Conservation (phyloP, 2,888 invertebrate species). For the Xestia ashworthii region DNA sequence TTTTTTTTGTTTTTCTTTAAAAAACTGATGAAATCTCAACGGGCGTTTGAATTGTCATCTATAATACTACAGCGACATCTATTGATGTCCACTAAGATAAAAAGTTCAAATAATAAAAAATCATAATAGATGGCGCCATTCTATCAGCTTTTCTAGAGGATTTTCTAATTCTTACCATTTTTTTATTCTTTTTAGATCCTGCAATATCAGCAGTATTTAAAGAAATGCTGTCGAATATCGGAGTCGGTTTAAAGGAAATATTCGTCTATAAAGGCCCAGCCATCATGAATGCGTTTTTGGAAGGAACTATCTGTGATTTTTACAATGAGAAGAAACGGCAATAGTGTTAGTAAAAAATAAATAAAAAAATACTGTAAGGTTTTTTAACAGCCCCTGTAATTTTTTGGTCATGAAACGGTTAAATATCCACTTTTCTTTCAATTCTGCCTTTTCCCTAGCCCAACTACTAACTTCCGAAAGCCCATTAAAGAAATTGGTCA, state of each 20-base stretch:
- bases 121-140: conserved; percentile 4
- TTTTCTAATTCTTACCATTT: not conserved
- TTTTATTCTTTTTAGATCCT: conserved; percentile 13
- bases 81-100: not conserved
- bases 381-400: not conserved
- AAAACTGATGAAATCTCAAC: no score
- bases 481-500: no score
- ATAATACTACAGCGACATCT: not conserved
- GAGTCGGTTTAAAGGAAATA: conserved; percentile 2
- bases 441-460: no score
- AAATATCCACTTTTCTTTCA: not conserved
- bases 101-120: no score
- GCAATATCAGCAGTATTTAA: conserved; percentile 8
- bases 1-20: no score
- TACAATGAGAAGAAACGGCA: not conserved
- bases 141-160: not conserved
- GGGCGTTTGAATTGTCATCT: not conserved
- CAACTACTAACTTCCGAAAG: no score
- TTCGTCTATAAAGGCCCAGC: conserved; percentile 31
- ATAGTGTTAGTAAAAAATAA: not conserved
- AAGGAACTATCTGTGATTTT: conserved; percentile 43
- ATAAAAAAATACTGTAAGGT: not conserved
- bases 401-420: not conserved
- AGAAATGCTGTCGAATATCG: conserved; percentile 5
- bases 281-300: conserved; percentile 30